Base-by-base conservation (phyloP, 2,113 vertebrate species). In the Ahaetulla prasina region DNA sequence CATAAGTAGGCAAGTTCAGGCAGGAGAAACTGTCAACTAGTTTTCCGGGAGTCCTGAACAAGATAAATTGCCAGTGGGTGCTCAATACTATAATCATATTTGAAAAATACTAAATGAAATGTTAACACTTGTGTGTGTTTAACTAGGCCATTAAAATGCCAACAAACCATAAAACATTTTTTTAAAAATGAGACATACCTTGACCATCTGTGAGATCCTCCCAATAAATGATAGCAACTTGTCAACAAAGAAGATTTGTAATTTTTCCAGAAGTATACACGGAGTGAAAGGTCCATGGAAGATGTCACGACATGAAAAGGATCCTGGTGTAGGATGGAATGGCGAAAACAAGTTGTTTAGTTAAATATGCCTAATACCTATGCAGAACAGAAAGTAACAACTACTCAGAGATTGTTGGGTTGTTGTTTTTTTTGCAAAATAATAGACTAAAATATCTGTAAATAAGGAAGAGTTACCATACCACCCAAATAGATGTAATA, bases 401-500 rank as follows among this genome's bases (percentile, higher is more conserved):
- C 74, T 43, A 43, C 35, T 43, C 35, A 9, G 63, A 35, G 63
- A 2, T 35, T 35, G 55, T 25, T 57, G 4, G 25, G 55, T 74
- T n/a, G n/a, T n/a, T n/a, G n/a, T n/a, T n/a, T 8, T 18, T 39
- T 80, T 39, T 39, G 68, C 18, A 80, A 80, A 80, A 80, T 43
- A 80, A 80, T 80, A 80, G n/a, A 22, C 74, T 43, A 43, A 74
- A 68, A 80, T 80, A 35, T 39, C 2, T 39, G 68, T 55, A 96
- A n/a, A 57, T 35, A 89, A 96, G 89, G 93, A 89, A 52, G 86
- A 92, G 39, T 92, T 9, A 85, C 39, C 85, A 96, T 95, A 98
- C 98, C 98, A 98, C 98, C 96, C 97, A 98, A 89, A 97, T n/a
- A 22, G 98, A 97, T 0, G 97, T 93, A 92, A 98, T 98, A n/a